These are phyloP conservation scores for Hydrotaea diabolus DNA, from an alignment of 2,888 invertebrate species.

Conservation along the genomic window DNA sequence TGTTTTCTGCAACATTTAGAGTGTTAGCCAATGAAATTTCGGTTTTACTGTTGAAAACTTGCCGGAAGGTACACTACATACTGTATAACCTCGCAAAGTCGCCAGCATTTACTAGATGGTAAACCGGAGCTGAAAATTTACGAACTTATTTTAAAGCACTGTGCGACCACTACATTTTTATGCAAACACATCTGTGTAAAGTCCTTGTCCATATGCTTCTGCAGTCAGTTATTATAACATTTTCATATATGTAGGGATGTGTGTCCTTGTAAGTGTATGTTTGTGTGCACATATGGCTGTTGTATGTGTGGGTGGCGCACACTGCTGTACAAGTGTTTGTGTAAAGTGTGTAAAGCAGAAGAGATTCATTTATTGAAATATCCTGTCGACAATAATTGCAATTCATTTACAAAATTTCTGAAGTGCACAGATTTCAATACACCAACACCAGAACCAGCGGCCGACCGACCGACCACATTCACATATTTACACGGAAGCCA, in stretches of 20 bases:
- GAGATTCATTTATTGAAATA: slow-evolving; percentile 59
- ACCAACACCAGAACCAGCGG: slow-evolving; percentile 22
- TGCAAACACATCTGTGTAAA: not conserved
- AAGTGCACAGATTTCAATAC: slow-evolving; percentile 37
- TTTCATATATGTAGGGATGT: not conserved
- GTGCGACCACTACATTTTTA: not conserved
- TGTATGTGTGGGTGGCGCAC: not conserved
- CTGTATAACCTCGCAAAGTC: too few relatives aligned
- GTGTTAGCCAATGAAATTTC: too few relatives aligned
- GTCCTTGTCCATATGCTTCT: slow-evolving; percentile 18
- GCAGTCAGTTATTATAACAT: slow-evolving; percentile 37
- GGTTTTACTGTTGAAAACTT: too few relatives aligned
- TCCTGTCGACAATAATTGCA: slow-evolving; percentile 56
- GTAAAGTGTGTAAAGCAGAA: not conserved
- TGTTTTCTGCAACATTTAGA: too few relatives aligned
- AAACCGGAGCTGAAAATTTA: too few relatives aligned
- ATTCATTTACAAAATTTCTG: slow-evolving; percentile 52
- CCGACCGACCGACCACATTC: not conserved
- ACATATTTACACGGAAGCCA: not conserved
- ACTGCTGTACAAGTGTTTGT: not conserved
- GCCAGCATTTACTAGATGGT: too few relatives aligned
- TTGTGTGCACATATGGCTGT: not conserved
- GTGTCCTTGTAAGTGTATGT: not conserved
- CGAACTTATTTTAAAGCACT: not conserved
- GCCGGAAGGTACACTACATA: too few relatives aligned